phyloP scores from a whole-genome alignment of 2,888 invertebrate species.

The Microplitis deprimator region DNA sequence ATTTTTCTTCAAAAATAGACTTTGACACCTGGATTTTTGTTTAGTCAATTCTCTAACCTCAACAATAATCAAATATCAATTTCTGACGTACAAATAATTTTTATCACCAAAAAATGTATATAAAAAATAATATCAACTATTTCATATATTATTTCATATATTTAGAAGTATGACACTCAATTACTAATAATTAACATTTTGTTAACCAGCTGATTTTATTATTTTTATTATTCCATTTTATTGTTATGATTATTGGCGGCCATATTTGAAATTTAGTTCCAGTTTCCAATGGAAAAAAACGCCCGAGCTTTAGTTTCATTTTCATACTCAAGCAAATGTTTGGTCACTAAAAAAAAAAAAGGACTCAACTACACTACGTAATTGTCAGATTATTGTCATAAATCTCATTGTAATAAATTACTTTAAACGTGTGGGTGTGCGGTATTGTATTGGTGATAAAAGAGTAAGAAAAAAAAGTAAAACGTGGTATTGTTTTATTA shows the following conservation, averaged over 20 bases:
- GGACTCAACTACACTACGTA: neutral
- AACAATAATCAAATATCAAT: neutral
- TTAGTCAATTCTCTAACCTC: neutral
- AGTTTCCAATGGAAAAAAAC: neutral
- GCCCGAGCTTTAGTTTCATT: neutral
- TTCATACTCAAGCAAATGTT: neutral
- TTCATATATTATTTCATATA: neutral
- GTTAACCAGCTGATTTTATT: neutral
- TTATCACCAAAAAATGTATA: neutral
- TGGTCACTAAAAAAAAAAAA: neutral
- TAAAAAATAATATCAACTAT: neutral
- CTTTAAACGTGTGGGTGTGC: neutral
- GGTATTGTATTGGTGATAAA: neutral
- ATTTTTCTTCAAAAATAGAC: neutral
- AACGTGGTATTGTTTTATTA: neutral
- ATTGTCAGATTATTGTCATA: slow-evolving; percentile 20
- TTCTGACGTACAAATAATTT: neutral
- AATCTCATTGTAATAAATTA: slow-evolving; percentile 11
- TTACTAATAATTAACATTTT: neutral
- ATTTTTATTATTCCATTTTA: neutral
- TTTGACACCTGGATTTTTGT: neutral
- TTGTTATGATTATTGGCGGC: neutral
- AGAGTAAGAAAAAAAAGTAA: neutral
- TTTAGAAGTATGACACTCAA: neutral
- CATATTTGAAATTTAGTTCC: neutral